Percentiles rank a stretch among this genome's conserved stretches.
Conservation (phyloP, 2,888 invertebrate genomes). For the Trichogramma dendrolimi region DNA sequence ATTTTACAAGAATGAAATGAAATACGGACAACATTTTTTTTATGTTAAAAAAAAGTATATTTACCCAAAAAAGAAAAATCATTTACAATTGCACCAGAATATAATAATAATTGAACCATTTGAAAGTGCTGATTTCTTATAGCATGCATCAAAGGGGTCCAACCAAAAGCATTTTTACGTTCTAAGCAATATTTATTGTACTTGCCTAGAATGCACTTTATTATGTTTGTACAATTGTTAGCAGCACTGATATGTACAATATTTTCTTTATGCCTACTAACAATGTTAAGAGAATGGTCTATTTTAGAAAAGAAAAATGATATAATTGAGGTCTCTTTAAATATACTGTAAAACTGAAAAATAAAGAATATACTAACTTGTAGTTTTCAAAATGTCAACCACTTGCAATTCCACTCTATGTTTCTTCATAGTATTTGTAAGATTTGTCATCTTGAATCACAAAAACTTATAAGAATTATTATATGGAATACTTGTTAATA, state of each 20-base stretch:
- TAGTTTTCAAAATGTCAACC: conserved; percentile 22
- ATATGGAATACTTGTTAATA: too few relatives aligned
- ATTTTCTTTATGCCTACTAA: conserved; percentile 45
- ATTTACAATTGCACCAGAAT: conserved; percentile 36
- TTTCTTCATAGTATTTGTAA: neutral
- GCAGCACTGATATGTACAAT: conserved; percentile 43
- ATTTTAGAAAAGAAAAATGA: conserved; percentile 10
- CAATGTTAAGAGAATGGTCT: conserved; percentile 42
- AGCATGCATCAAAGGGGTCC: conserved; percentile 48
- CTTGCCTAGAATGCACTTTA: conserved; percentile 36
- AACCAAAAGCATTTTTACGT: conserved; percentile 45
- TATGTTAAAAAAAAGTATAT: neutral
- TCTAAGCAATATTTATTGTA: conserved; percentile 33
- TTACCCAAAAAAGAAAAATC: conserved; percentile 43
- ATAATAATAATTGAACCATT: conserved; percentile 39
- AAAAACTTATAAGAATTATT: too few relatives aligned
- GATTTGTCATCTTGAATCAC: neutral
- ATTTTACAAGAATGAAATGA: neutral
- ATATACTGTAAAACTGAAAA: neutral
- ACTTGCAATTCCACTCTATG: conserved; percentile 20
- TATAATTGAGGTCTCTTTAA: neutral
- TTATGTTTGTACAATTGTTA: conserved; percentile 38
- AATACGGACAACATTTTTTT: neutral
- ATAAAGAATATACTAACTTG: conserved; percentile 20
- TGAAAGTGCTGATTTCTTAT: conserved; percentile 42